These are phyloP conservation scores for Montifringilla adamsi DNA, from an alignment of 2,113 vertebrate genomes.

Conservation along the genomic window DNA sequence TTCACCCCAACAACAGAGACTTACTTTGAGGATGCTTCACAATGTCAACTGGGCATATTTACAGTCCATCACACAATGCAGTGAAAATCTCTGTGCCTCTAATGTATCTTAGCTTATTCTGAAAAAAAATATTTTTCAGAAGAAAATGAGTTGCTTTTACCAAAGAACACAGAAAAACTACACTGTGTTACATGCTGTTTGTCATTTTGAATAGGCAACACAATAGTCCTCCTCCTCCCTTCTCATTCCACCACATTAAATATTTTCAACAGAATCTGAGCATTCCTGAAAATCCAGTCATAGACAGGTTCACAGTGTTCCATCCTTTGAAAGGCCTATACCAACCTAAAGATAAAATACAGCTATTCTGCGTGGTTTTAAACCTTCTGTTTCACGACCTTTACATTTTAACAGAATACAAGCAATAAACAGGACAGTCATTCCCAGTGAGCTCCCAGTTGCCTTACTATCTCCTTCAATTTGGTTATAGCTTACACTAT, in stretches of 20 bases:
- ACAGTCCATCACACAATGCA: neutral
- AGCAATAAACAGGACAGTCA: neutral
- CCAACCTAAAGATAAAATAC: neutral
- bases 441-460: neutral
- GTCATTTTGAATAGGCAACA: neutral
- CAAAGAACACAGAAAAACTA: neutral
- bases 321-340: neutral
- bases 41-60: neutral
- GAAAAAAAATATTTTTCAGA: neutral
- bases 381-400: neutral
- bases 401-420: neutral
- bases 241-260: neutral
- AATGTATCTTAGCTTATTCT: neutral
- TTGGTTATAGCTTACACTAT: neutral
- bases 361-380: neutral
- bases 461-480: neutral
- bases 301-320: neutral
- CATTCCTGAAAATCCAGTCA: neutral
- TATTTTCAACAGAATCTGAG: constrained; percentile 25
- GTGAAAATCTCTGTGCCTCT: neutral
- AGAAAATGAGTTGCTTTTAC: neutral
- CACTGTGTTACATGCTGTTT: neutral
- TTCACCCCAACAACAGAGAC: neutral
- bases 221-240: neutral
- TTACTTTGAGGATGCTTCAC: neutral